Evolutionary conservation across 2,113 vertebrate species (phyloP).

Genomic region (Epinephelus moara): DNA sequence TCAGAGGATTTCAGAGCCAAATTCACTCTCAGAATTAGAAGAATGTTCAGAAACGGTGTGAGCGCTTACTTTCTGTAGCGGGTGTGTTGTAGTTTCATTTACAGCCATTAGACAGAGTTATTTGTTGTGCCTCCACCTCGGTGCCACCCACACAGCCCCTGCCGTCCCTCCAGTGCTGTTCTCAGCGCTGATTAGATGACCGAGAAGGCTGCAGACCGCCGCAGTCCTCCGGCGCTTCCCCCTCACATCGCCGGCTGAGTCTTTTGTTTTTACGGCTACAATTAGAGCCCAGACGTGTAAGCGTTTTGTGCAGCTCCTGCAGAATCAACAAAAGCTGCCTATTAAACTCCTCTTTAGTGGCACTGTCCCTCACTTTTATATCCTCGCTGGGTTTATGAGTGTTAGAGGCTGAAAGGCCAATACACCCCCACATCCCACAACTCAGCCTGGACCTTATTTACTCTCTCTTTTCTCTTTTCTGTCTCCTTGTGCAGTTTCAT

Average conservation of each 20-base stretch:
- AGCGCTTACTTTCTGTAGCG: too few species aligned
- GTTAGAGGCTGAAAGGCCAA: constrained; percentile 30
- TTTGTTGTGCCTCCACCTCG: constrained; percentile 1
- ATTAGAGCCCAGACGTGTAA: constrained; percentile 38
- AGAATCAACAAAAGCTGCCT: constrained; percentile 59
- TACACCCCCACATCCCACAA: constrained; percentile 1
- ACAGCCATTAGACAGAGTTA: constrained; percentile 28
- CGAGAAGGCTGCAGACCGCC: constrained; percentile 21
- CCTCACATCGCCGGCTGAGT: neutral
- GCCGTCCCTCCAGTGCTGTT: constrained; percentile 22
- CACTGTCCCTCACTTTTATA: constrained; percentile 48
- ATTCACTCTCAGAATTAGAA: too few species aligned
- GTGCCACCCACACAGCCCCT: constrained; percentile 12
- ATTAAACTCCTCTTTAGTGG: constrained; percentile 61
- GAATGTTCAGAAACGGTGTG: too few species aligned
- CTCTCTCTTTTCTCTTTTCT: neutral
- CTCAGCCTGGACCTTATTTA: neutral
- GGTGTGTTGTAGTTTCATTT: constrained; percentile 48
- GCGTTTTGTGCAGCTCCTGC: constrained; percentile 54
- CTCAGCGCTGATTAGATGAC: constrained; percentile 44
- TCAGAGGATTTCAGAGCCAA: too few species aligned
- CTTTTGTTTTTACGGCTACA: constrained; percentile 55
- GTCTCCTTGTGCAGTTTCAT: neutral
- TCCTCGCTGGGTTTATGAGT: constrained; percentile 37
- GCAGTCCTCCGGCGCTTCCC: constrained; percentile 10